Percentiles rank a stretch among this genome's conserved stretches.
These are phyloP conservation scores for Echinarachnius parma DNA, from an alignment of 53 echinoderm and acorn worm species.

Conservation along the genomic window DNA sequence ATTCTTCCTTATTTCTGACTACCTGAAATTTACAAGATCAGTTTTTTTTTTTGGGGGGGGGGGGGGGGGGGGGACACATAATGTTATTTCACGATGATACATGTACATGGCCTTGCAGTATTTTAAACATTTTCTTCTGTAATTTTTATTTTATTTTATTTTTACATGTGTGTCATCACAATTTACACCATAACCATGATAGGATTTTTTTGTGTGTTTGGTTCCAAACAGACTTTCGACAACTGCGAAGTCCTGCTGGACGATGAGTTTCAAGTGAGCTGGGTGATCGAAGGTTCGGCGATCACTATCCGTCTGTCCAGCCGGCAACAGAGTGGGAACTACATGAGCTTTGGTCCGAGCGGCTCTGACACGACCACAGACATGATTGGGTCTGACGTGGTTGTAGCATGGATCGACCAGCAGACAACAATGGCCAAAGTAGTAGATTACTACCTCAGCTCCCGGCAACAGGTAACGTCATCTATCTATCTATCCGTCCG, in stretches of 20 bases:
- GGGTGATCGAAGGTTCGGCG: slow-evolving; percentile 44
- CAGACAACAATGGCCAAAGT: slow-evolving; percentile 27
- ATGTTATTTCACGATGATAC: too few relatives aligned
- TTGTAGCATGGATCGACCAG: slow-evolving; percentile 58
- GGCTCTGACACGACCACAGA: slow-evolving; percentile 54
- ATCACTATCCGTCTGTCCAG: slow-evolving; percentile 50
- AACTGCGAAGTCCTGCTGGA: slow-evolving; percentile 58
- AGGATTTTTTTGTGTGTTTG: too few relatives aligned
- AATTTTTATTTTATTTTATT: too few relatives aligned
- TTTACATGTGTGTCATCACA: too few relatives aligned
- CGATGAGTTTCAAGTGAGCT: slow-evolving; percentile 56
- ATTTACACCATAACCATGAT: too few relatives aligned
- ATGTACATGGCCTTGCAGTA: too few relatives aligned
- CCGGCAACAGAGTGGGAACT: slow-evolving; percentile 36
- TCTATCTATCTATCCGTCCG: too few relatives aligned
- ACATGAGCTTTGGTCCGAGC: slow-evolving; percentile 85
- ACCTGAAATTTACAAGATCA: too few relatives aligned
- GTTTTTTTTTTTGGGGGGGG: too few relatives aligned
- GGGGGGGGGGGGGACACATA: too few relatives aligned
- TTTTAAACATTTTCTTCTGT: too few relatives aligned
- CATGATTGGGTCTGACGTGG: slow-evolving; percentile 73
- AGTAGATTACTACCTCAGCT: slow-evolving; percentile 49
- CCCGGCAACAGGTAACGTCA: slow-evolving; percentile 44
- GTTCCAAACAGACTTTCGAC: slow-evolving; percentile 42
- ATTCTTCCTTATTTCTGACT: too few relatives aligned